A percentile compares a stretch with the other conserved stretches of the same genome.
phyloP scores from a whole-genome alignment of 2,888 invertebrate species.

The Agrochola circellaris region DNA sequence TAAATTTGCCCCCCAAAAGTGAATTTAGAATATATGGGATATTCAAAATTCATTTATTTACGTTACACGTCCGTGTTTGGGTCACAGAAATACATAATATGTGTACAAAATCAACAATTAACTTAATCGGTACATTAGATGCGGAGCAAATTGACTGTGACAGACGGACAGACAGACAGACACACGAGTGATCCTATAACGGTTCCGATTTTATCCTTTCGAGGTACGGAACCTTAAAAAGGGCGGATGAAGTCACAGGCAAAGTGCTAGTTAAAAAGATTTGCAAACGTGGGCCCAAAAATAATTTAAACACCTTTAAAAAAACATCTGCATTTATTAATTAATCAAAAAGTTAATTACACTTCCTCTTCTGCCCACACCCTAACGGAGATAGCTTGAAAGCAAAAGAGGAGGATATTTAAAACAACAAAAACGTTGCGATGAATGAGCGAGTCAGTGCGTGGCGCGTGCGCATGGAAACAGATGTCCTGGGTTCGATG shows the following conservation, averaged over 20 bases:
- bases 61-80: too few relatives aligned
- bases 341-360: conserved; percentile 4
- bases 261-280: background rate
- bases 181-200: too few relatives aligned
- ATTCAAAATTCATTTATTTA: too few relatives aligned
- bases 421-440: conserved; percentile 69
- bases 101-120: too few relatives aligned
- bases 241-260: background rate
- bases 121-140: too few relatives aligned
- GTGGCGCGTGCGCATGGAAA: conserved; percentile 68
- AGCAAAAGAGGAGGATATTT: conserved; percentile 57
- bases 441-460: conserved; percentile 77
- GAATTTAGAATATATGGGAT: too few relatives aligned
- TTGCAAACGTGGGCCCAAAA: background rate
- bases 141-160: too few relatives aligned
- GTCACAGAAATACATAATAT: too few relatives aligned
- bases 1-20: too few relatives aligned
- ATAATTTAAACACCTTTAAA: background rate
- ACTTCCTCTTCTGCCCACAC: background rate
- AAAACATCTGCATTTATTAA: conserved; percentile 11
- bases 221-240: background rate
- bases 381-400: conserved; percentile 31
- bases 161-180: too few relatives aligned
- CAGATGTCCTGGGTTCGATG: conserved; percentile 87
- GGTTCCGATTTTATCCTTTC: too few relatives aligned